These are phyloP conservation scores for Aphelocoma californica DNA, from an alignment of 2,797 vertebrate species.

Conservation along the genomic window DNA sequence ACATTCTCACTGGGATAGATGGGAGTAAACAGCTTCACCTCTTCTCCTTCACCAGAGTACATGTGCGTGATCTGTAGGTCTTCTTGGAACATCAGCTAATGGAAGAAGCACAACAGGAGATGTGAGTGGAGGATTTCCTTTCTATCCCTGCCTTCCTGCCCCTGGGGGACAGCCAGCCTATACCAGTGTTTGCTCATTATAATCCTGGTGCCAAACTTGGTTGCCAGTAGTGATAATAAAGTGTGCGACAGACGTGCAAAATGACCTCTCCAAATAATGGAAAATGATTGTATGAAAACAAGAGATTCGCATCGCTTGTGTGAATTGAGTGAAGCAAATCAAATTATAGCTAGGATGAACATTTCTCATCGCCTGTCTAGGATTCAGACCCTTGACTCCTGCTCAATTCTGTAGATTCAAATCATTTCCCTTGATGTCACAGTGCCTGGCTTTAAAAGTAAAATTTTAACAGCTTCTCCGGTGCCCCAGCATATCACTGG, in stretches of 20 bases:
- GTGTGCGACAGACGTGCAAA: neutral
- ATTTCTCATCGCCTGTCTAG: neutral
- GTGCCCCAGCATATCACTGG: neutral
- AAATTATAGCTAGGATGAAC: neutral
- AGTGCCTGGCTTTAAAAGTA: neutral
- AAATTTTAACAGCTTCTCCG: conserved; percentile 23
- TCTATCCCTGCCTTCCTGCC: neutral
- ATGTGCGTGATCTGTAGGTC: conserved; percentile 91
- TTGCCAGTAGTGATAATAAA: neutral
- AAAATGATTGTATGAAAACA: neutral
- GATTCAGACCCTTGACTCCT: neutral
- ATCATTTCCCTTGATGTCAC: conserved; percentile 10
- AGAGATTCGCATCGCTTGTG: neutral
- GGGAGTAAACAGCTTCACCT: conserved; percentile 79
- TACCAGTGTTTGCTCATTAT: neutral
- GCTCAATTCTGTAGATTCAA: conserved; percentile 7
- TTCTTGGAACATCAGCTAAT: conserved; percentile 88
- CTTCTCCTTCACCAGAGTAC: conserved; percentile 91
- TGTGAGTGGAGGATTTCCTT: neutral
- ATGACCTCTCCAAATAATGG: neutral
- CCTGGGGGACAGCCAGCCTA: neutral
- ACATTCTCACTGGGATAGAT: conserved; percentile 85
- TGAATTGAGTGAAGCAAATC: conserved; percentile 14
- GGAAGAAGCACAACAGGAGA: neutral
- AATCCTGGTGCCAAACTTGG: neutral